Base-by-base conservation (phyloP, 2,797 vertebrate species). In the Labeo calbasu region DNA sequence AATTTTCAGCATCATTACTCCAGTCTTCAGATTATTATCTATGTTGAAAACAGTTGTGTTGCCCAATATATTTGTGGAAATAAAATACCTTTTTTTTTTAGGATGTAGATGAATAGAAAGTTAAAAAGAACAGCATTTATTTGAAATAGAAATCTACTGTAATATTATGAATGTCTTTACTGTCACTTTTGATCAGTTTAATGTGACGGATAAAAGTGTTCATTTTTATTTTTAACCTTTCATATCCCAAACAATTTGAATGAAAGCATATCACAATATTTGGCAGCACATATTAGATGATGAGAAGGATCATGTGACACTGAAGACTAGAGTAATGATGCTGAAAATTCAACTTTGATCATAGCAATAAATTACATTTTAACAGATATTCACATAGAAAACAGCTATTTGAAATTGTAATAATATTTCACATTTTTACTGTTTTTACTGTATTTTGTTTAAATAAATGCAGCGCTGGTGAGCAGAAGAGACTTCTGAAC, bases 331-430 rank as follows among this genome's bases (percentile, higher is more conserved):
- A 70, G n/a, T 9, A 28, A 50, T 43, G 66, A 69, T 69, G 40
- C 21, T 43, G 3, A 63, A 63, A 66, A 32, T 36, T 1, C 23
- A 63, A 23, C 19, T n/a, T 3, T 4, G 4, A 69, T 48, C 40
- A 23, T 13, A 2, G n/a, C 0, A 50, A 72, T 51, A 19, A 19
- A 51, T 72, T 0, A 73, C 5, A 73, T 0, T 4, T 36, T 8
- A 36, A 19, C 6, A 8, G 0, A 73, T 2, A 53, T 53, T 53
- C 48, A 32, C 48, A 51, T 0, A 51, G 46, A 51, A 3, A 7
- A 55, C 10, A 1, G 15, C 0, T 32, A 1, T 1, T 53, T 28
- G 6, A 51, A 1, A 53, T 19, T 1, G 0, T 0, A 40, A 68
- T 4, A 72, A 5, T 19, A 0, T 19, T 36, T 66, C 28, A 66